phyloP scores from a whole-genome alignment of 2,888 invertebrate genomes.

The Drosophila buzzatii region DNA sequence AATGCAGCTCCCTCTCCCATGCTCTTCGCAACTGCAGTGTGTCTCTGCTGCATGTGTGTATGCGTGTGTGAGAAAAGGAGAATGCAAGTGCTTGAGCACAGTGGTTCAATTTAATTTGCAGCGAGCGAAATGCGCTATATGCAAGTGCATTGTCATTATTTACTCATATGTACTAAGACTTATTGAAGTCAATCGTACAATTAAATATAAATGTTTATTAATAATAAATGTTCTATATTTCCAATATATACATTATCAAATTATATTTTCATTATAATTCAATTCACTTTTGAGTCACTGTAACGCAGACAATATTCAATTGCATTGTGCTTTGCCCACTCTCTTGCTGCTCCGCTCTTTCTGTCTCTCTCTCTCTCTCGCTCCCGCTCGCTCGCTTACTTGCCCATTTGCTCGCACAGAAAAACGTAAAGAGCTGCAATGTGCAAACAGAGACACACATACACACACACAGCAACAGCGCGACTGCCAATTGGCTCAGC shows the following conservation, averaged over 20 bases:
- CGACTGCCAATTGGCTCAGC: slow-evolving; percentile 31
- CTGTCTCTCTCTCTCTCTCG: slow-evolving; percentile 19
- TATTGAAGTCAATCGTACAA: background rate
- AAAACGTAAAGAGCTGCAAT: slow-evolving; percentile 35
- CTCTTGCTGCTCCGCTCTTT: slow-evolving; percentile 9
- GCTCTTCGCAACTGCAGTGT: slow-evolving; percentile 9
- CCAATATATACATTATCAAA: background rate
- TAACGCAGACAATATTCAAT: slow-evolving; percentile 28
- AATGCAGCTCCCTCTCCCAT: slow-evolving; percentile 22
- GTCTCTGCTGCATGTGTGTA: background rate
- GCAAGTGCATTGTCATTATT: background rate
- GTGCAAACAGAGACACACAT: slow-evolving; percentile 25
- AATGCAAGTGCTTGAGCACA: slow-evolving; percentile 24
- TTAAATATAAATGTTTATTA: background rate
- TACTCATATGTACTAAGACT: background rate
- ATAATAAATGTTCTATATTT: background rate
- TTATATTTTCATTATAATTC: background rate
- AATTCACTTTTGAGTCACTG: slow-evolving; percentile 38
- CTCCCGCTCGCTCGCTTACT: background rate
- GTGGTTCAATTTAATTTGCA: background rate
- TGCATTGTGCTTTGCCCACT: slow-evolving; percentile 55
- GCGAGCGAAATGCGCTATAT: background rate
- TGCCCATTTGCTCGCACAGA: slow-evolving; percentile 16
- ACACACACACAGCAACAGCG: slow-evolving; percentile 3
- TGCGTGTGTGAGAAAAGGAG: slow-evolving; percentile 11